Conservation (phyloP, 2,888 invertebrate genomes). For the Megastigmus dorsalis region DNA sequence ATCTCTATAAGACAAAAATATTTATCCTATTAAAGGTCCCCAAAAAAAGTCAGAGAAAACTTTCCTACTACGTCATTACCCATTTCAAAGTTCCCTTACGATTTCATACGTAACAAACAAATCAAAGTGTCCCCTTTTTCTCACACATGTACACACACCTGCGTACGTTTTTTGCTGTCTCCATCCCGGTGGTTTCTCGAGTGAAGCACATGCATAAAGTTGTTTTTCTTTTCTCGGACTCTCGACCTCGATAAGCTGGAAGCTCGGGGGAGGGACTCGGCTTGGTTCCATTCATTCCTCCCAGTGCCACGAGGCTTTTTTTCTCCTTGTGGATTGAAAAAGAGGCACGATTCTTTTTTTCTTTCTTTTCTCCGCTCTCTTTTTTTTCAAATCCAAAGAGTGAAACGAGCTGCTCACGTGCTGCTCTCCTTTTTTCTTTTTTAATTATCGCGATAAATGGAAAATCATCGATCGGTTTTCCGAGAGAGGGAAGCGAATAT, state of each 20-base stretch:
- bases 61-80: neutral
- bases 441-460: constrained; percentile 22
- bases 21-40: too few relatives aligned
- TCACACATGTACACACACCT: neutral
- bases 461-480: constrained; percentile 14
- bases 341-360: neutral
- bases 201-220: constrained; percentile 19
- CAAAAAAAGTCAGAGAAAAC: too few relatives aligned
- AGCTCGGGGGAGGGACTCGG: neutral
- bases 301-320: neutral
- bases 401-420: too few relatives aligned
- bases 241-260: constrained; percentile 31
- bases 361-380: neutral
- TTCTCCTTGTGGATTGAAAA: neutral
- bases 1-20: too few relatives aligned
- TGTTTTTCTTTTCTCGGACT: constrained; percentile 32
- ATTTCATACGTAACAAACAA: constrained; percentile 31
- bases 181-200: neutral
- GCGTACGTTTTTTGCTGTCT: neutral
- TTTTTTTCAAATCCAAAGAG: too few relatives aligned
- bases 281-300: constrained; percentile 33
- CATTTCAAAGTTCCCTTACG: neutral
- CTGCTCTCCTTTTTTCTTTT: neutral
- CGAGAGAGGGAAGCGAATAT: too few relatives aligned
- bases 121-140: constrained; percentile 9